Base-by-base conservation (phyloP, 2,113 vertebrate species). In the Polypterus bichir region DNA sequence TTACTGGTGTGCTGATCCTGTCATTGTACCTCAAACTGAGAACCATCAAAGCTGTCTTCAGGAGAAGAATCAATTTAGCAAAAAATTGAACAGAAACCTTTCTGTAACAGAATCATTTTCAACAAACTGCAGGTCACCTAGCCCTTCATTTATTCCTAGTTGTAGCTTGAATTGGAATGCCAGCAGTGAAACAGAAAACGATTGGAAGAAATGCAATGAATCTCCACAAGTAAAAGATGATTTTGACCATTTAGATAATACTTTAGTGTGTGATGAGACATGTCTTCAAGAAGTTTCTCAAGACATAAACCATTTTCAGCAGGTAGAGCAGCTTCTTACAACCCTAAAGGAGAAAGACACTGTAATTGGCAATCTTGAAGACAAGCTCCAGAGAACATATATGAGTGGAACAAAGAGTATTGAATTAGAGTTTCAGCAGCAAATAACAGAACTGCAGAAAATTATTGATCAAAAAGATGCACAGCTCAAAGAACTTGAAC, bases 11-110 rank as follows among this genome's bases (percentile, higher is more conserved):
- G 5, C 27, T 2, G 56, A 44, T 4, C 9, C 9, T 27, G 4
- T 7, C 4, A 4, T 57, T 6, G 5, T 7, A 27, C 9, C 3
- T 8, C n/a, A 44, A 44, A 45, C 46, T 7, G 56, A 3, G 56
- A 6, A 57, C 7, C 65, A 58, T 4, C 65, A 44, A 27, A 54
- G 59, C n/a, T 60, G 48, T 57, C 69, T 52, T 45, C 69, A 82
- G 47, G 69, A 80, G 6, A 72, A 81, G 66, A 62, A 68, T 51
- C 54, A 49, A 27, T 60, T 71, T 11, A 60, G 65, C 11, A 48
- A 67, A 63, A 70, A 73, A 60, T 66, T 57, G 4, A 64, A 75
- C 46, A 62, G 51, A 51, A 51, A 9, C 2, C 9, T 51, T 7
- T 51, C 9, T 9, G 9, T 9, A 51, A 9, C 49, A 51, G 49